Percentiles rank a stretch among this genome's conserved stretches.
Conservation (phyloP, 1,140 invertebrate genomes). For the Formica selysi region DNA sequence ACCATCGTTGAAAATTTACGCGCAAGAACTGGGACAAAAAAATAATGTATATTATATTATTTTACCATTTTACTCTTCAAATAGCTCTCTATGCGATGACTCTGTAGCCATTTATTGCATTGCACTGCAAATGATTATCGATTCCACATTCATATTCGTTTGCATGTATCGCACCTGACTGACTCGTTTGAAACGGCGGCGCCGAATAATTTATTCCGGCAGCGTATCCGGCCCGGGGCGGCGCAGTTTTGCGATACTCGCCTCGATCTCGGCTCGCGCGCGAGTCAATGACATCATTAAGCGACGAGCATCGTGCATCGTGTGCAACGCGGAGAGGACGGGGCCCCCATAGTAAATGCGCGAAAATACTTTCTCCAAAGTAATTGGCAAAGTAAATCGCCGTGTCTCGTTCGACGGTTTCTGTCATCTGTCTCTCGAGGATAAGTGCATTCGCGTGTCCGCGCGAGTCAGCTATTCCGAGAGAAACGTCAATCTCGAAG, state of each 20-base stretch:
- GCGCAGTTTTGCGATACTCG: constrained; percentile 48
- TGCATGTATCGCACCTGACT: constrained; percentile 49
- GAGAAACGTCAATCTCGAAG: no score
- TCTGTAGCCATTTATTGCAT: not conserved
- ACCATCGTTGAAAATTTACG: no score
- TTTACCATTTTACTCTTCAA: not conserved
- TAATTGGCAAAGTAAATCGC: not conserved
- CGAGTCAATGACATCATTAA: constrained; percentile 64
- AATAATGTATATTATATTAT: not conserved
- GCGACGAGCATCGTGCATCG: constrained; percentile 34
- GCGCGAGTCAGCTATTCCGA: no score
- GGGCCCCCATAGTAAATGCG: constrained; percentile 44
- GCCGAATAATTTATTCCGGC: constrained; percentile 63
- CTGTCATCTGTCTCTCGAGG: constrained; percentile 28
- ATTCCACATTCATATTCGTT: constrained; percentile 45
- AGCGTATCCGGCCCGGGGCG: constrained; percentile 52
- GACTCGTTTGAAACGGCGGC: constrained; percentile 15
- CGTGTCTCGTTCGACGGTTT: constrained; percentile 11
- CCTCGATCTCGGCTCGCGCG: constrained; percentile 34
- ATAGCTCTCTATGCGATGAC: not conserved
- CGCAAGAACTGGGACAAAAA: no score
- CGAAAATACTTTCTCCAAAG: constrained; percentile 56
- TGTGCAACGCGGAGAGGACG: constrained; percentile 37
- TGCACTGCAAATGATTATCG: not conserved
- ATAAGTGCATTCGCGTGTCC: constrained; percentile 53